A percentile compares a stretch with the other conserved stretches of the same genome.
Evolutionary conservation across 2,888 invertebrate species (phyloP).

Genomic region (Idaea dimidiata): DNA sequence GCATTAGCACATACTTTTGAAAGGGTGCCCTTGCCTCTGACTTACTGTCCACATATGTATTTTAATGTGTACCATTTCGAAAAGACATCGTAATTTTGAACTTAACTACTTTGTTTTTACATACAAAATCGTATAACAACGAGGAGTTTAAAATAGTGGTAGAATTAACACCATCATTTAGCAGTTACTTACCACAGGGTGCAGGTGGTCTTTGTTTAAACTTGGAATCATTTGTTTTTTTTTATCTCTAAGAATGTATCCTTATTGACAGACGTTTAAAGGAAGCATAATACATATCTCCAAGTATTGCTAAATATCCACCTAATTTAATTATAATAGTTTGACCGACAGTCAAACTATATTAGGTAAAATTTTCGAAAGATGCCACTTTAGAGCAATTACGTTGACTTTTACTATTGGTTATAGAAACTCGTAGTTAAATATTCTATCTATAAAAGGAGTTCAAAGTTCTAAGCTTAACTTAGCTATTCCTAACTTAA

Average conservation of each 20-base stretch:
- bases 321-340: too few relatives aligned
- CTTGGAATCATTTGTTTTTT: constrained; percentile 38
- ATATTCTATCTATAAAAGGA: too few relatives aligned
- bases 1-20: constrained; percentile 48
- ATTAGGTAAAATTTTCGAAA: too few relatives aligned
- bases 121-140: not conserved
- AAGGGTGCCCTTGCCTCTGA: constrained; percentile 23
- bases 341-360: too few relatives aligned
- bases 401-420: too few relatives aligned
- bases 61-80: constrained; percentile 1
- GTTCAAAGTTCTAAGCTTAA: too few relatives aligned
- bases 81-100: not conserved
- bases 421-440: too few relatives aligned
- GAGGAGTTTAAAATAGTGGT: constrained; percentile 34
- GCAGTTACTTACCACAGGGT: constrained; percentile 61
- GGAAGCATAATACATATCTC: not conserved
- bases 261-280: not conserved
- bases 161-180: constrained; percentile 72
- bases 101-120: not conserved
- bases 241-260: constrained; percentile 17
- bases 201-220: constrained; percentile 78
- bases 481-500: too few relatives aligned
- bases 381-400: too few relatives aligned
- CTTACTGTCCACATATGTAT: constrained; percentile 16
- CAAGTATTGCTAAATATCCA: not conserved